phyloP scores from a whole-genome alignment of 92 coral and sea anemone species.

The Muricea muricata region DNA sequence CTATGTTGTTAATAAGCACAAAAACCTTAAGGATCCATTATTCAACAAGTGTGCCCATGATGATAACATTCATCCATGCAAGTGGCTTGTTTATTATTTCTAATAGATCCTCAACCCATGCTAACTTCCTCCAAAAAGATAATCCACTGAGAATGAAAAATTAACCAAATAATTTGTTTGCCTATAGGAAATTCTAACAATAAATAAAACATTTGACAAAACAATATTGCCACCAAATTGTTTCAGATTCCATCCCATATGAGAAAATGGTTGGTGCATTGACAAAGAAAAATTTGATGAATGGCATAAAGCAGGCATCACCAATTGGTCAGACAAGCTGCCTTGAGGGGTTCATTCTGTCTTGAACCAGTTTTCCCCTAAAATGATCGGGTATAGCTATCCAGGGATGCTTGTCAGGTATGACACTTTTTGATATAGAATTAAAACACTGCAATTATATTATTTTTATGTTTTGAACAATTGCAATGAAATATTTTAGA shows the following conservation, averaged over 20 bases:
- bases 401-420: slow-evolving; percentile 60
- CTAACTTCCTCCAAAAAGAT: no score
- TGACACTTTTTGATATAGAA: no score
- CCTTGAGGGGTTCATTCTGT: slow-evolving; percentile 47
- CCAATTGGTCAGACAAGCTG: slow-evolving; percentile 57
- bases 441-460: no score
- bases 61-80: no score
- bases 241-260: slow-evolving; percentile 44
- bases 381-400: slow-evolving; percentile 41
- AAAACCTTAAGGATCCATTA: background rate
- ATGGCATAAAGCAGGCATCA: slow-evolving; percentile 38
- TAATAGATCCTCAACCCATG: no score
- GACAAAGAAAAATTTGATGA: slow-evolving; percentile 19
- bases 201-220: no score
- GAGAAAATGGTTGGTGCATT: slow-evolving; percentile 33
- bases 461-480: background rate
- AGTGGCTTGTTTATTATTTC: no score
- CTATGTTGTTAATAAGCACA: background rate
- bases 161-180: no score
- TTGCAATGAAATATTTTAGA: slow-evolving; percentile 23
- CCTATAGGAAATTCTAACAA: no score
- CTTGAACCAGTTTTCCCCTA: slow-evolving; percentile 44
- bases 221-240: background rate
- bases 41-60: no score
- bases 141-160: no score